Conservation (phyloP, 2,797 vertebrate genomes). For the Hapalemur alaotrensis region DNA sequence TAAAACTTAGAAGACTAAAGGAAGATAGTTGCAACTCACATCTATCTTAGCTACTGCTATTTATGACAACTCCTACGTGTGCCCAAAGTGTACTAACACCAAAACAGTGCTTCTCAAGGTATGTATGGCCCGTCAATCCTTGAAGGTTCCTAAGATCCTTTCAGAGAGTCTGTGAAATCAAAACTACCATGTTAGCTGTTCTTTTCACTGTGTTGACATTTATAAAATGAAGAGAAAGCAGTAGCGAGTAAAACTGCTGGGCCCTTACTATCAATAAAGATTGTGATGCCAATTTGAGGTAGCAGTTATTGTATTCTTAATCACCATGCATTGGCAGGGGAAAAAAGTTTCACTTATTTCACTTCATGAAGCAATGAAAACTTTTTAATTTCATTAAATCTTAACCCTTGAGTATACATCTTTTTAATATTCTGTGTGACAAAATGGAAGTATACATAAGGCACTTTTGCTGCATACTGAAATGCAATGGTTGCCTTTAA, state of each 20-base stretch:
- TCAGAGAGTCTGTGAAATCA: not conserved
- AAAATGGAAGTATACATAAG: not conserved
- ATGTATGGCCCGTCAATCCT: not conserved
- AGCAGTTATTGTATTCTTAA: not conserved
- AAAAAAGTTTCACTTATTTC: not conserved
- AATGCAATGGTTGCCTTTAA: not conserved
- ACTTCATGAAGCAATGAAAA: not conserved
- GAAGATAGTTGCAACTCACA: not conserved
- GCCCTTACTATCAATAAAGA: not conserved
- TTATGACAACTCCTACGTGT: not conserved
- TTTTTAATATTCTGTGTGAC: not conserved
- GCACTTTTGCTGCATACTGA: not conserved
- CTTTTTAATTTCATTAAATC: not conserved
- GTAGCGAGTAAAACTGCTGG: not conserved
- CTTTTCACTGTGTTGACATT: not conserved
- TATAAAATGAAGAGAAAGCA: not conserved
- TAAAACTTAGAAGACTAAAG: not conserved
- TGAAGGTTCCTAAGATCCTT: not conserved
- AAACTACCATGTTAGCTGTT: not conserved
- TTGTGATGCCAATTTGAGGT: too few species aligned
- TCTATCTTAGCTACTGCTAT: not conserved
- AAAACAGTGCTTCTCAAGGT: not conserved
- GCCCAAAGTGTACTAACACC: not conserved
- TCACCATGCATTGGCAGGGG: not conserved
- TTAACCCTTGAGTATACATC: not conserved